A percentile compares a stretch with the other conserved stretches of the same genome.
These are phyloP conservation scores for Saguinus imperator DNA, from an alignment of 2,113 vertebrate species.

Conservation along the genomic window DNA sequence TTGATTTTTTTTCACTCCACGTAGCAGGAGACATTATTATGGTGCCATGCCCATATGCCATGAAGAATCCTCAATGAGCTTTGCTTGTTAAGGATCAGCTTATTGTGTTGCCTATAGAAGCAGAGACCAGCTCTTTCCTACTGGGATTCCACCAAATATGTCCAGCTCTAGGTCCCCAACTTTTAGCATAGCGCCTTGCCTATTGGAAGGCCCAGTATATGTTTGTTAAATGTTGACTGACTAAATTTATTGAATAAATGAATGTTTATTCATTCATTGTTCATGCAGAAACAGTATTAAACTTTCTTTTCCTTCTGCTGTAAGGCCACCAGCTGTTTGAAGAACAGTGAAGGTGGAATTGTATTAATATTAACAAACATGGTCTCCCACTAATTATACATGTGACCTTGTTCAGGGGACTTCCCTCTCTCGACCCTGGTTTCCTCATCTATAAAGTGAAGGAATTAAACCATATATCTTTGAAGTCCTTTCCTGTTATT, in stretches of 20 bases:
- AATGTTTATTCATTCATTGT: background rate
- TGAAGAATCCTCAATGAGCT: background rate
- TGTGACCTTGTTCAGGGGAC: constrained; percentile 59
- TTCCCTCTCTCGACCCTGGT: constrained; percentile 53
- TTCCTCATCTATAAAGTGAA: constrained; percentile 63
- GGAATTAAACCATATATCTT: constrained; percentile 69
- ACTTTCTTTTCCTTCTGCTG: background rate
- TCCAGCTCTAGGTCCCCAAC: background rate
- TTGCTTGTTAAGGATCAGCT: background rate
- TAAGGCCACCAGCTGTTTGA: constrained; percentile 6
- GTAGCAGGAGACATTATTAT: background rate
- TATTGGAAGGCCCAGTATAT: background rate
- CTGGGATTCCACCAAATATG: background rate
- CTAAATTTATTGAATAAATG: background rate
- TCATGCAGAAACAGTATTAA: background rate
- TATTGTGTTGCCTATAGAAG: background rate
- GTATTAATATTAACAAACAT: constrained; percentile 60
- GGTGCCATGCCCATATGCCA: background rate
- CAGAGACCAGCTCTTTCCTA: background rate
- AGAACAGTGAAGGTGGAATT: constrained; percentile 10
- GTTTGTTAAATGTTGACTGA: background rate
- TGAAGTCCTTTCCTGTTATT: constrained; percentile 71
- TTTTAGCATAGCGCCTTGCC: background rate
- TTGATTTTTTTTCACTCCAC: background rate
- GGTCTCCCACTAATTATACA: constrained; percentile 28